Conservation (phyloP, 2,888 invertebrate genomes). For the Troides oblongomaculatus region DNA sequence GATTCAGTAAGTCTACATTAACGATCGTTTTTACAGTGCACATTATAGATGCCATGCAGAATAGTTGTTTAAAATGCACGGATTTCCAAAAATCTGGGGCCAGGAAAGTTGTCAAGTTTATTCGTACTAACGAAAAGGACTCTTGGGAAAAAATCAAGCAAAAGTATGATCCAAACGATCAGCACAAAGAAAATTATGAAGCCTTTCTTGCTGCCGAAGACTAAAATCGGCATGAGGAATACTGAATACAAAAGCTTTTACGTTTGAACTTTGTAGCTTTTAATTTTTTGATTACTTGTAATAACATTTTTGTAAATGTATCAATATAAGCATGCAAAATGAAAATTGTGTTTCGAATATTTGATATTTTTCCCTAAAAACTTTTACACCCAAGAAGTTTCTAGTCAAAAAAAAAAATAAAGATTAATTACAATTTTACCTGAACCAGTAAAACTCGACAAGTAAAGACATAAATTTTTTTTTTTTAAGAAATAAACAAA, state of each 20-base stretch:
- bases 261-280: neutral
- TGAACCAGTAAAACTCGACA: too few species aligned
- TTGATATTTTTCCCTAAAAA: neutral
- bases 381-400: too few species aligned
- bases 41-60: conserved; percentile 84
- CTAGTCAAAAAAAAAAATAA: too few species aligned
- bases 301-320: neutral
- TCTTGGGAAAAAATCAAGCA: conserved; percentile 83
- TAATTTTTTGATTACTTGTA: neutral
- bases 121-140: conserved; percentile 82
- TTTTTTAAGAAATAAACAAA: too few species aligned
- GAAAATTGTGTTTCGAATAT: neutral
- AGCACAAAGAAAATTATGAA: conserved; percentile 82
- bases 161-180: conserved; percentile 85
- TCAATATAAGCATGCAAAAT: neutral
- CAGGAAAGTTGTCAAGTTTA: conserved; percentile 82
- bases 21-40: conserved; percentile 65
- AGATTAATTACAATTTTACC: too few species aligned
- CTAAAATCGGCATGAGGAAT: conserved; percentile 31
- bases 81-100: conserved; percentile 82
- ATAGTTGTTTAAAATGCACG: conserved; percentile 84
- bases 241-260: neutral
- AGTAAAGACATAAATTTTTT: too few species aligned
- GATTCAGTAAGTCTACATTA: neutral
- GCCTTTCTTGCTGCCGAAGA: conserved; percentile 49